phyloP scores from a whole-genome alignment of 2,888 invertebrate species.

The Drosophila diplacantha region DNA sequence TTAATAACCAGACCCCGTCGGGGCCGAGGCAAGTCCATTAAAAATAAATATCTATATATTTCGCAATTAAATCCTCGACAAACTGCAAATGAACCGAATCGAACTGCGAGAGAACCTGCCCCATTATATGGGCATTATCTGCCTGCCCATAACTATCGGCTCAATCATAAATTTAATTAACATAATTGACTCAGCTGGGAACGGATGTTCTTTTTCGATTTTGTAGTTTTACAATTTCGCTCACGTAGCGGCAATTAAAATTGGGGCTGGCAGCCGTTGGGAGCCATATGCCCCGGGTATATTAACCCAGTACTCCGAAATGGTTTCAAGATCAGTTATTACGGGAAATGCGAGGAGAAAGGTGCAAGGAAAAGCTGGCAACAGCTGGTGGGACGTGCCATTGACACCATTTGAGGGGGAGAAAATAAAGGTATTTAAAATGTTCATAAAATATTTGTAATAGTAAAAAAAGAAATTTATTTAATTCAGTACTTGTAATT shows the following conservation, averaged over 20 bases:
- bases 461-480: no score
- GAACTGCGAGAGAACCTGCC: slow-evolving; percentile 18
- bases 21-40: slow-evolving; percentile 36
- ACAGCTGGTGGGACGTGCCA: slow-evolving; percentile 36
- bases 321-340: slow-evolving; percentile 4
- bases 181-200: slow-evolving; percentile 40
- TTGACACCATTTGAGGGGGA: slow-evolving; percentile 3
- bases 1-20: slow-evolving; percentile 33
- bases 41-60: slow-evolving; percentile 37
- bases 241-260: slow-evolving; percentile 45
- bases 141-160: slow-evolving; percentile 40
- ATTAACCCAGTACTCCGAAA: slow-evolving; percentile 4
- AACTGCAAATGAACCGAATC: slow-evolving; percentile 32
- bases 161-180: slow-evolving; percentile 47
- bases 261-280: slow-evolving; percentile 25
- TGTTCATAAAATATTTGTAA: not conserved
- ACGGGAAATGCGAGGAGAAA: slow-evolving; percentile 5
- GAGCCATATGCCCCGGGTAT: slow-evolving; percentile 24
- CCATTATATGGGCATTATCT: slow-evolving; percentile 43
- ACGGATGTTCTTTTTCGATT: slow-evolving; percentile 39
- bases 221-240: slow-evolving; percentile 33
- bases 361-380: slow-evolving; percentile 16
- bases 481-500: not conserved
- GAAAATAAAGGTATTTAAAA: not conserved
- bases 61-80: slow-evolving; percentile 42